Percentiles rank a stretch among this genome's conserved stretches.
These are phyloP conservation scores for Pholis gunnellus DNA, from an alignment of 2,113 vertebrate species.

Conservation along the genomic window DNA sequence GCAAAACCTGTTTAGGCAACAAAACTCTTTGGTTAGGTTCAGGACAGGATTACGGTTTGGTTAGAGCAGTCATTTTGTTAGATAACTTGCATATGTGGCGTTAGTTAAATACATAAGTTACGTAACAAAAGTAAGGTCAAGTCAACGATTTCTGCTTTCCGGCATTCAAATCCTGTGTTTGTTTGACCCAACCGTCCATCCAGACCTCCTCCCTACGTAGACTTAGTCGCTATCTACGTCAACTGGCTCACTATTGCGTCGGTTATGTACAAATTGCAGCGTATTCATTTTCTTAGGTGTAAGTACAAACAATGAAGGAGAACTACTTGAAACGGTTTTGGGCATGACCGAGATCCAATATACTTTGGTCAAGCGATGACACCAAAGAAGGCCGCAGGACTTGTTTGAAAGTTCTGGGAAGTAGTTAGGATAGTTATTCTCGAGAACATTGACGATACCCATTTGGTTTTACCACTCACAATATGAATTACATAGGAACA, in stretches of 20 bases:
- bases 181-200: background rate
- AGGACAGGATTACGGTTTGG: background rate
- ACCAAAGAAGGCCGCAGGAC: background rate
- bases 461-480: background rate
- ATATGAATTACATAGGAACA: slow-evolving; percentile 9
- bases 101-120: background rate
- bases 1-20: background rate
- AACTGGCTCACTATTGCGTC: background rate
- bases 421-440: background rate
- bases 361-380: background rate
- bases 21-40: background rate
- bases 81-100: background rate
- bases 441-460: background rate
- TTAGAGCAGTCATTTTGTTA: background rate
- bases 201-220: background rate
- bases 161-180: background rate
- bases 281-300: background rate
- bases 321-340: background rate
- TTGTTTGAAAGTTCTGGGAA: background rate
- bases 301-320: background rate
- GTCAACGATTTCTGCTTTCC: background rate
- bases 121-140: background rate
- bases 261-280: background rate
- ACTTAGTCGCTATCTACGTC: background rate
- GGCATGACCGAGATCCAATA: background rate